Conservation (phyloP, 2,888 invertebrate species). For the Parnassius glacialis region DNA sequence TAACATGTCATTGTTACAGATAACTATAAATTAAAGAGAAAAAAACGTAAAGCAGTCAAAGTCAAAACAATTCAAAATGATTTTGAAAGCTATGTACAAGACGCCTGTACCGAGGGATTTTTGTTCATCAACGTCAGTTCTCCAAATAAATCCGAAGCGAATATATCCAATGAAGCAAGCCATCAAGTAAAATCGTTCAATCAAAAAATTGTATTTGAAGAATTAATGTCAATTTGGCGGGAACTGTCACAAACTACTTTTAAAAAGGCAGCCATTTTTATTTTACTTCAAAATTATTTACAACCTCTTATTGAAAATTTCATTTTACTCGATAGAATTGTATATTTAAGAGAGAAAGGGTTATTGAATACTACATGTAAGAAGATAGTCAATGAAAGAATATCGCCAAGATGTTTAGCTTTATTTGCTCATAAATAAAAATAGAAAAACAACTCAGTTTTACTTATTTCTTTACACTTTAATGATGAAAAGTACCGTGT, state of each 20-base stretch:
- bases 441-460: background rate
- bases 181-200: conserved; percentile 1
- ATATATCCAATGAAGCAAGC: conserved; percentile 36
- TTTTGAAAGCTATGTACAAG: conserved; percentile 54
- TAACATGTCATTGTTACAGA: conserved; percentile 59
- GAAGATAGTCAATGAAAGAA: conserved; percentile 81
- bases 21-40: conserved; percentile 62
- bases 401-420: conserved; percentile 85
- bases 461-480: too few species aligned
- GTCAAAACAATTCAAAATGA: conserved; percentile 48
- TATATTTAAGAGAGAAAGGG: conserved; percentile 61
- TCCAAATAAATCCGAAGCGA: conserved; percentile 10
- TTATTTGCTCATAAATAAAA: conserved; percentile 77
- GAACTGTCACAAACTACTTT: conserved; percentile 38
- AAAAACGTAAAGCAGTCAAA: conserved; percentile 65
- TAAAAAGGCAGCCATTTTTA: conserved; percentile 59
- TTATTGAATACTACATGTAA: conserved; percentile 59
- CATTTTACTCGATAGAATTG: conserved; percentile 59
- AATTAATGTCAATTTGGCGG: conserved; percentile 54
- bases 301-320: conserved; percentile 66
- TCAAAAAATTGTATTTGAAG: conserved; percentile 32
- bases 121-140: conserved; percentile 35
- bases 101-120: conserved; percentile 51
- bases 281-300: conserved; percentile 58
- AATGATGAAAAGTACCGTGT: too few species aligned